A percentile compares a stretch with the other conserved stretches of the same genome.
These are phyloP conservation scores for Buteo buteo DNA, from an alignment of 2,113 vertebrate species.

Conservation along the genomic window DNA sequence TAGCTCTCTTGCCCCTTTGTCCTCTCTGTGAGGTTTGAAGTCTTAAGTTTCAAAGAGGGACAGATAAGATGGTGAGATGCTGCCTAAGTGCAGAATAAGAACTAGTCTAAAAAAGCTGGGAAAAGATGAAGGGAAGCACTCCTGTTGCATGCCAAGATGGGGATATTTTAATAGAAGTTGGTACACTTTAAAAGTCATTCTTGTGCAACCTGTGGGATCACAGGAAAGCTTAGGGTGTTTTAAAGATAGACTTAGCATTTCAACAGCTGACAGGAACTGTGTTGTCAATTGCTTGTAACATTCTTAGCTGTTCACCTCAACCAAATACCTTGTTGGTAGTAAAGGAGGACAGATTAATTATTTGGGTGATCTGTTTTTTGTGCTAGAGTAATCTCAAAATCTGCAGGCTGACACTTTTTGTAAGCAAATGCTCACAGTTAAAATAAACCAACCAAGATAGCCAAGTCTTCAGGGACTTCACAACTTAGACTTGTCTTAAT, in stretches of 20 bases:
- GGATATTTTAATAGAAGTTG: not conserved
- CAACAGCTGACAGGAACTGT: not conserved
- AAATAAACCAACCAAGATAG: not conserved
- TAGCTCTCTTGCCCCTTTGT: not conserved
- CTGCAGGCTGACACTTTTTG: not conserved
- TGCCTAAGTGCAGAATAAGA: not conserved
- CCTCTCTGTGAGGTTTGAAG: not conserved
- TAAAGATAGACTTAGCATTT: not conserved
- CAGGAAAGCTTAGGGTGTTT: not conserved
- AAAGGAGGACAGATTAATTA: not conserved
- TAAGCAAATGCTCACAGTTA: not conserved
- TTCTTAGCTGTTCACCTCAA: not conserved
- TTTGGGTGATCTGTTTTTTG: not conserved
- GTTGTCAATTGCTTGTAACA: not conserved
- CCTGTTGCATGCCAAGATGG: not conserved
- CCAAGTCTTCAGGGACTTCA: not conserved
- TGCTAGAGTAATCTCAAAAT: not conserved
- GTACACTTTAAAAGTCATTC: not conserved
- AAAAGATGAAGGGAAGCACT: not conserved
- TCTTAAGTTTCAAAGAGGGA: not conserved
- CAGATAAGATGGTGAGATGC: not conserved
- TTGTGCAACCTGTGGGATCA: not conserved
- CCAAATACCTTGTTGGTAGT: not conserved
- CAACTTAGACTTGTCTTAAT: not conserved
- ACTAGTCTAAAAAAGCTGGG: not conserved